Evolutionary conservation across 2,113 vertebrate species (phyloP), one percentile per base, ranked within the genome.

Genomic region (Centrocercus urophasianus): DNA sequence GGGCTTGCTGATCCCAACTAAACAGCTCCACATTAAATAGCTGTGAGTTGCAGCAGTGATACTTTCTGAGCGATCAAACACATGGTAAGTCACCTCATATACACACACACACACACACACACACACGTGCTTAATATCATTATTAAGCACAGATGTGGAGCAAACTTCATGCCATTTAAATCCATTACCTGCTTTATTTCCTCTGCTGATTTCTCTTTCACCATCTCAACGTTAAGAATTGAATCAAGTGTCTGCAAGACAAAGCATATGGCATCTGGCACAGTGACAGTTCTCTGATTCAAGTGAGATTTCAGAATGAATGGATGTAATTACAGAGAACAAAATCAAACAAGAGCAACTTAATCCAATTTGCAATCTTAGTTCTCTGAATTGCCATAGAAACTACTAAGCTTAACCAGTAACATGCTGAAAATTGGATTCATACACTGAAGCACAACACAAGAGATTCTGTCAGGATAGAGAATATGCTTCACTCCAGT

Each of bases 171-270:
- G 32, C 27, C 34, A 67, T 76, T 95, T 93, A 86, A 71, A 92
- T 87, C 45, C 80, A 91, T 98, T 95, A 99, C 99, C 99, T 99
- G 98, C 81, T 97, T 93, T 90, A 99, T 98, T 91, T 99, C 99
- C 86, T 98, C 98, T 0, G 97, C 97, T 38, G 98, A 98, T 93
- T 98, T 99, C 88, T 98, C 98, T 97, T 98, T 97, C 89, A 99
- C 98, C 98, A 98, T 97, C 60, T 99, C 98, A 93, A 99, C 79
- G 79, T 99, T 99, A 54, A 99, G 97, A 96, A 99, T 97, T 4
- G 99, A 99, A 92, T 97, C 97, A 91, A 99, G 97, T 1, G 98
- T 99, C 99, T 99, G 89, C 56, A 93, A 96, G 76, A 97, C 60
- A 95, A 84, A 89, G 59, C 52, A 75, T 5, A 92, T 86, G 43